phyloP scores from a whole-genome alignment of 2,888 invertebrate genomes.

The Corbicula japonica region DNA sequence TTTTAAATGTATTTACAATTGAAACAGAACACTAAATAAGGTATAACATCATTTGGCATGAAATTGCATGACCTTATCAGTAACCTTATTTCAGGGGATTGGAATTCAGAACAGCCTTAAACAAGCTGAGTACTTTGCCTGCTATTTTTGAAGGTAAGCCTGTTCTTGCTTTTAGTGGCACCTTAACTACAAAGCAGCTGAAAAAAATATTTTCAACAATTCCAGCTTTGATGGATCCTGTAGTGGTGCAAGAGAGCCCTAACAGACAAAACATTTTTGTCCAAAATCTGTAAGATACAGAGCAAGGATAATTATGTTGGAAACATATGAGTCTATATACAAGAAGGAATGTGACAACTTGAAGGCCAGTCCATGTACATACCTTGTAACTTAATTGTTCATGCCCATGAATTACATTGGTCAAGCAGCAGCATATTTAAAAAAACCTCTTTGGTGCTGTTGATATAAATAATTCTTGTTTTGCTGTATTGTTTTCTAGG shows the following conservation, averaged over 20 bases:
- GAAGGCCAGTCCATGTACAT: background rate
- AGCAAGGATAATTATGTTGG: constrained; percentile 12
- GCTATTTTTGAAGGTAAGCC: background rate
- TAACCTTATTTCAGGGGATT: too few species aligned
- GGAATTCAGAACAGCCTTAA: too few species aligned
- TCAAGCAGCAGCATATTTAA: constrained; percentile 34
- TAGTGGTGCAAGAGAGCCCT: constrained; percentile 23
- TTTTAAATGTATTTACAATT: too few species aligned
- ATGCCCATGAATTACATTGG: constrained; percentile 46
- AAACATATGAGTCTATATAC: constrained; percentile 36
- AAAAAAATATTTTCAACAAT: constrained; percentile 14
- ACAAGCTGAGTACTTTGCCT: background rate
- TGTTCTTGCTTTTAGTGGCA: constrained; percentile 34
- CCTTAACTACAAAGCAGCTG: constrained; percentile 23
- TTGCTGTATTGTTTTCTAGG: constrained; percentile 28
- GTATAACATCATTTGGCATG: too few species aligned
- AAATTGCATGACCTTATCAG: too few species aligned
- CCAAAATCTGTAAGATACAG: constrained; percentile 5
- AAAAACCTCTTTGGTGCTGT: constrained; percentile 14
- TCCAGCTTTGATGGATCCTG: constrained; percentile 3
- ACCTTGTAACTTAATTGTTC: constrained; percentile 43
- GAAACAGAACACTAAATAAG: too few species aligned
- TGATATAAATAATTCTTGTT: constrained; percentile 23
- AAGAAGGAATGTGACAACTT: constrained; percentile 23
- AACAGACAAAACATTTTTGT: constrained; percentile 31